Evolutionary conservation across 35 echinoderm and acorn worm genomes (phyloP), one percentile per base, ranked within the genome.

Genomic region (Ptychodera flava): DNA sequence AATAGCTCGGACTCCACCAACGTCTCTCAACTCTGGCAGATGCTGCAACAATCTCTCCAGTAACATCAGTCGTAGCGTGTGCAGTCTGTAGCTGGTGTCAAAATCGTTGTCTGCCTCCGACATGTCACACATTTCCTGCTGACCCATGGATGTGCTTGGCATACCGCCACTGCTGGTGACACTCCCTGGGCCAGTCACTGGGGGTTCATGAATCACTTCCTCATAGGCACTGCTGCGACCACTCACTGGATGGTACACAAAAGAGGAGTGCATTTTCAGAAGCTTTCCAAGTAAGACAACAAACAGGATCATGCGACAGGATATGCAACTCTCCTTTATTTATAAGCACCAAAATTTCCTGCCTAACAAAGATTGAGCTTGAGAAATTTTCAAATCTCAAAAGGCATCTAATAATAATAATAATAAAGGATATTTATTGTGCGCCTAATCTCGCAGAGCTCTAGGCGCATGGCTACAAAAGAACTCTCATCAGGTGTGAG

Each of bases 151-250:
- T 32, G 77, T 85, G 30, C 87, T 78, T n/a, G 80, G 85, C 76
- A 89, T 77, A 16, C 91, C 91, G 14, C 90, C 38, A 28, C 91
- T 86, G 38, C 95, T 31, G n/a, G 88, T 81, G 1, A 83, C 85
- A 76, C 92, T 94, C 75, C 92, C 96, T 2, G 91, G 87, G 31
- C 88, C 84, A 2, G 85, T 93, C 0, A 88, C 76, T 31, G 83
- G 87, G 31, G 88, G 88, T 16, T 94, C 92, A 31, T 87, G 96
- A 36, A 93, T 86, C 1, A 84, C 83, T 31, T 99, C 96, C 33
- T 92, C 96, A 76, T 94, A 99, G 31, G 96, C 93, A 83, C 96
- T 99, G 90, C 96, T 97, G 31, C 92, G 90, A 80, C 95, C 95
- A 81, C 95, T 97, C 37, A 90, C 95, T 91, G 92, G 27, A 15